Evolutionary conservation across 2,797 vertebrate genomes (phyloP).

Genomic region (Mormyrops boulengeri): DNA sequence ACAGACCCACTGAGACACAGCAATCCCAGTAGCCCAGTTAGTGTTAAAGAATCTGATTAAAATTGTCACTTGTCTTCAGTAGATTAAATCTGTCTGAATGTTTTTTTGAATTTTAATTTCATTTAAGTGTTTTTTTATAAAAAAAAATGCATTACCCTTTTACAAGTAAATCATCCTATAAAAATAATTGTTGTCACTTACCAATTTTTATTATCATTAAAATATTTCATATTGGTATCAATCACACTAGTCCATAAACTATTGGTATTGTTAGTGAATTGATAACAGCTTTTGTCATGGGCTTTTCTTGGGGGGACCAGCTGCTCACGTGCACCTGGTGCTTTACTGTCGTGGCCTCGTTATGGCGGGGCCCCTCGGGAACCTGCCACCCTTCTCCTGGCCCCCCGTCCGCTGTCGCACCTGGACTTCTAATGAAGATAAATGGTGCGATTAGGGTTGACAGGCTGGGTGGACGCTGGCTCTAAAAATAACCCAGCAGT

Average conservation of each 20-base stretch:
- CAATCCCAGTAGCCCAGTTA: neutral
- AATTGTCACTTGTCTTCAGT: neutral
- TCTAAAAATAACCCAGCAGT: slow-evolving; percentile 35
- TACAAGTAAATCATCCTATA: neutral
- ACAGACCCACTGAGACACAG: neutral
- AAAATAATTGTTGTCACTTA: neutral
- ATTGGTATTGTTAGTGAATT: neutral
- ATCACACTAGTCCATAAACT: neutral
- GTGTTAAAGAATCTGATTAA: neutral
- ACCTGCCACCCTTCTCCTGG: neutral
- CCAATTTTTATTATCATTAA: neutral
- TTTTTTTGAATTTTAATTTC: neutral
- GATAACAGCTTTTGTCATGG: neutral
- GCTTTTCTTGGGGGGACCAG: neutral
- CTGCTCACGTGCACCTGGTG: neutral
- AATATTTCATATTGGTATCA: neutral
- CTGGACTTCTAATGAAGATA: slow-evolving; percentile 38
- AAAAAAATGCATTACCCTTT: neutral
- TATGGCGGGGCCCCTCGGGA: neutral
- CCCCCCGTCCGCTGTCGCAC: neutral
- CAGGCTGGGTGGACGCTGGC: slow-evolving; percentile 17
- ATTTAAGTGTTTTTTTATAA: neutral
- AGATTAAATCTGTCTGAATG: neutral
- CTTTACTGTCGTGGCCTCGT: neutral
- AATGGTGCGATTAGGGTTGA: slow-evolving; percentile 35